phyloP scores from a whole-genome alignment of 2,113 vertebrate genomes.

The Tauraco erythrolophus region DNA sequence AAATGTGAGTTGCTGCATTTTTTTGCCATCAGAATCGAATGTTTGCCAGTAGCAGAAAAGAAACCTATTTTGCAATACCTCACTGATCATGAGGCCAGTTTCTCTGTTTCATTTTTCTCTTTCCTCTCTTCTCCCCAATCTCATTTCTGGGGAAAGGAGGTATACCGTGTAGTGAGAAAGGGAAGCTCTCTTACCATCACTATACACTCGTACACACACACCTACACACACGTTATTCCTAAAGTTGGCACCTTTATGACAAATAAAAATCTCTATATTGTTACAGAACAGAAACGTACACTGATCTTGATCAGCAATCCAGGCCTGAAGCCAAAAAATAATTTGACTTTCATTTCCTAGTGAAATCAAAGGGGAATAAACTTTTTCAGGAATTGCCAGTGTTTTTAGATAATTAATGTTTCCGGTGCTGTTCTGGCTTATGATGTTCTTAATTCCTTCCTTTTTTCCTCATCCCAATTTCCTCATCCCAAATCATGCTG shows the following conservation, averaged over 20 bases:
- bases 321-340: neutral
- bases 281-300: neutral
- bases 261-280: neutral
- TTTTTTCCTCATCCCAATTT: neutral
- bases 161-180: neutral
- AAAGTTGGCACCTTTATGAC: neutral
- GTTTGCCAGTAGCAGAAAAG: neutral
- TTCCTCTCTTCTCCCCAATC: neutral
- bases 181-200: neutral
- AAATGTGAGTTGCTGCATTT: neutral
- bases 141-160: neutral
- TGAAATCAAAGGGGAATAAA: neutral
- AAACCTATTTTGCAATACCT: neutral
- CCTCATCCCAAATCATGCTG: neutral
- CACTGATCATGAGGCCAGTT: neutral
- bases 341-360: neutral
- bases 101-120: neutral
- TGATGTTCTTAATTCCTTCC: neutral
- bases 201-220: neutral
- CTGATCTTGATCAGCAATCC: neutral
- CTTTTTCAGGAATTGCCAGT: neutral
- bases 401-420: neutral
- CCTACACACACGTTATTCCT: neutral
- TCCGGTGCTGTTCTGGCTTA: neutral
- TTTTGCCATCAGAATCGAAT: neutral